Evolutionary conservation across 2,797 vertebrate species (phyloP), one percentile per base, ranked within the genome.

Genomic region (Hirundo rustica): DNA sequence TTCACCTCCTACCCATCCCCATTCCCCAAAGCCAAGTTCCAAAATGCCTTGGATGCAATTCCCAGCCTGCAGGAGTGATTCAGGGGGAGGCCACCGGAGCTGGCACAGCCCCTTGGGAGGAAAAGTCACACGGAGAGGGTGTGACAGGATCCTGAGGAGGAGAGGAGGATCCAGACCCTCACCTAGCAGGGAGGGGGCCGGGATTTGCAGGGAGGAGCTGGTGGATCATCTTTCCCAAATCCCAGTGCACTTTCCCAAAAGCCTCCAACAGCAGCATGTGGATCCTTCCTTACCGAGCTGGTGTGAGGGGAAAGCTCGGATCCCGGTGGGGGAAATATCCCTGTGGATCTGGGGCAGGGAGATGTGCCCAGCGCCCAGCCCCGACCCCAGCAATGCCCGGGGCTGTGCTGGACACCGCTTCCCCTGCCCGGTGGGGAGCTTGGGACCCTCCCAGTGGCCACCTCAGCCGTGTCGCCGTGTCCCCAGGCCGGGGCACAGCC

Each of bases 1-100:
- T 29, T 76, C 0, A 0, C 6, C 9, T 40, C 27, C 50, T 0
- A 0, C 3, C 13, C 16, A 34, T n/a, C 14, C 50, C 21, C 17
- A 5, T n/a, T 65, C 7, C 36, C 40, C 0, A 7, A 50, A 84
- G 10, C 12, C 42, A 45, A 22, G 10, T 20, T 50, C 55, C 12
- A 32, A 67, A 48, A 40, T 1, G 15, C 62, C 11, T 18, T 11
- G 1, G 48, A 36, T n/a, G 57, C 57, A 66, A 36, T 11, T 57
- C 34, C 40, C 1, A 2, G 23, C 12, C 21, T 1, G 0, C 34
- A 82, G 53, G 11, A 61, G 23, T 2, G 20, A 73, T 38, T 10
- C 0, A 0, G 0, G 5, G 40, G 40, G 51, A 74, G 65, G 54
- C 47, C 15, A 16, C 21, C 27, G 26, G 53, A 40, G 30, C 61